Evolutionary conservation across 64 coral and sea anemone genomes (phyloP).

Genomic region (Stylophora pistillata): DNA sequence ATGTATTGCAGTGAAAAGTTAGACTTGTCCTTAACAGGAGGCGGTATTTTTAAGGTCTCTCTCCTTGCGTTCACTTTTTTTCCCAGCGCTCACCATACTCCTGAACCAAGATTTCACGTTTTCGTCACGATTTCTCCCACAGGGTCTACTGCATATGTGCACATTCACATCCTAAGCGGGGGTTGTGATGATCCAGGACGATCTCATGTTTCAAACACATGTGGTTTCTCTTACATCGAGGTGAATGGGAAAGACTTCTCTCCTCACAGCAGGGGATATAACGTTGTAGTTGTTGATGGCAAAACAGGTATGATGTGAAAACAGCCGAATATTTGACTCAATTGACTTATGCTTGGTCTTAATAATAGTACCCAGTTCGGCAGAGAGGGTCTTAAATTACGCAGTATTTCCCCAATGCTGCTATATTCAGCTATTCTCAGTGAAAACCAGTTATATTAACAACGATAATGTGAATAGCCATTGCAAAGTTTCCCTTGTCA

Average conservation of each 20-base stretch:
- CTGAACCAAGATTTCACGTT: neutral
- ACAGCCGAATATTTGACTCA: no score
- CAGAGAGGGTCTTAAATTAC: no score
- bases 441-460: no score
- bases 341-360: no score
- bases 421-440: no score
- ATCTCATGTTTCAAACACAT: neutral
- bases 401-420: no score
- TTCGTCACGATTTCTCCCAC: neutral
- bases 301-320: neutral
- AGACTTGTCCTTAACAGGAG: fast-evolving
- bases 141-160: neutral
- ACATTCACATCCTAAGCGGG: constrained; percentile 30
- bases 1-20: no score
- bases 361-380: no score
- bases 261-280: neutral
- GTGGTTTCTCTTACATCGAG: constrained; percentile 29
- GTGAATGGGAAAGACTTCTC: constrained; percentile 34
- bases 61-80: neutral
- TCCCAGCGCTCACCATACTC: neutral
- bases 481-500: constrained; percentile 10
- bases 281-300: constrained; percentile 25
- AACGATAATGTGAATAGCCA: no score
- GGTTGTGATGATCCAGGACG: constrained; percentile 30
- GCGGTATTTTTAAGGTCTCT: no score